Evolutionary conservation across 2,113 vertebrate genomes (phyloP).

Genomic region (Equus quagga): DNA sequence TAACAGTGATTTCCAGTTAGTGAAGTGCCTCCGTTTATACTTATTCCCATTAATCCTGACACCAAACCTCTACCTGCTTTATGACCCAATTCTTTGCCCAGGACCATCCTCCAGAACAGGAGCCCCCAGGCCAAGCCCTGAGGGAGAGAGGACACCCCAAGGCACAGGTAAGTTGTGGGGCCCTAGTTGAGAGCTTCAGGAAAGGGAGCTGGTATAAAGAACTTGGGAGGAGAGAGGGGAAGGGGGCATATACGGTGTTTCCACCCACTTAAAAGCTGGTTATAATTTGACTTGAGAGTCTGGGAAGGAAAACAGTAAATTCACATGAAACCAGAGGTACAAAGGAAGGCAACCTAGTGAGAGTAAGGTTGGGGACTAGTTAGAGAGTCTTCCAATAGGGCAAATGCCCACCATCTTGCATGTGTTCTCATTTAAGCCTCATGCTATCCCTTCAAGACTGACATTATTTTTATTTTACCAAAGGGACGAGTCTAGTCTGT

Average conservation of each 20-base stretch:
- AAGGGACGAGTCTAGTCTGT: background rate
- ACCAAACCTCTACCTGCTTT: background rate
- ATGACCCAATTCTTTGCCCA: background rate
- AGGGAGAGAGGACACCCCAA: background rate
- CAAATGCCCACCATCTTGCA: background rate
- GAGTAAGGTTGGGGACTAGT: background rate
- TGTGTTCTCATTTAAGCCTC: background rate
- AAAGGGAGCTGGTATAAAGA: background rate
- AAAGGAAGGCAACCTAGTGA: background rate
- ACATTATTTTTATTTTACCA: background rate
- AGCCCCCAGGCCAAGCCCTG: background rate
- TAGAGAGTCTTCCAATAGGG: background rate
- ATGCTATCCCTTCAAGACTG: background rate
- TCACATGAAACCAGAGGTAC: background rate
- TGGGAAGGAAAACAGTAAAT: background rate
- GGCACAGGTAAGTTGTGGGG: background rate
- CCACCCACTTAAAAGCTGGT: background rate
- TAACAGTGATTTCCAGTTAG: background rate
- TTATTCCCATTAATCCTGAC: background rate
- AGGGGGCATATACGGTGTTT: fast-evolving
- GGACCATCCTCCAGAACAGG: background rate
- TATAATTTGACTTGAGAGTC: background rate
- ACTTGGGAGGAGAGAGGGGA: background rate
- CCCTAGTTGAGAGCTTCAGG: background rate
- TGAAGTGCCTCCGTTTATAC: background rate